Evolutionary conservation across 2,888 invertebrate genomes (phyloP).

Genomic region (Ryuthela nishihirai): DNA sequence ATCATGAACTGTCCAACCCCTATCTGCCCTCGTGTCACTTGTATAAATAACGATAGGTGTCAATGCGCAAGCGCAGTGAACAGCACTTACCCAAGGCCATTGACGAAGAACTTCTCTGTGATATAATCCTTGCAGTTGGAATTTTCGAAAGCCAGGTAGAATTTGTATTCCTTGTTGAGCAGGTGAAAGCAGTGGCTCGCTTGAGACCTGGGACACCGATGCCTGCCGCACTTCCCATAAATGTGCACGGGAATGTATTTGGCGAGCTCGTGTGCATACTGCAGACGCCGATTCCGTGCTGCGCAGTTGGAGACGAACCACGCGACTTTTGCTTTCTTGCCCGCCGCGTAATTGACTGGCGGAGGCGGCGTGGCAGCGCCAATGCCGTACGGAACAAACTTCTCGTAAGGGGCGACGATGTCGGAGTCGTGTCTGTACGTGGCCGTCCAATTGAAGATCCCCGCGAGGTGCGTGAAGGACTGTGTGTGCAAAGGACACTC

Average conservation of each 20-base stretch:
- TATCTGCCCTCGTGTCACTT: no score
- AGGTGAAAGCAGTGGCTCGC: slow-evolving; percentile 80
- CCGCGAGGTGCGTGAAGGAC: slow-evolving; percentile 64
- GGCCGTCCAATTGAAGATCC: slow-evolving; percentile 93
- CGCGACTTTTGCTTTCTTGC: slow-evolving; percentile 64
- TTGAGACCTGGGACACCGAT: slow-evolving; percentile 70
- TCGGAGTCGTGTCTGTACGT: slow-evolving; percentile 93
- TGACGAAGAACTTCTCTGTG: slow-evolving; percentile 94
- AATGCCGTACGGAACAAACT: slow-evolving; percentile 73
- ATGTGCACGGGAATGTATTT: slow-evolving; percentile 86
- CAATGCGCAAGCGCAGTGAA: no score
- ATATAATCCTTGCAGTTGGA: slow-evolving; percentile 94
- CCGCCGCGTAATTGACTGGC: slow-evolving; percentile 39
- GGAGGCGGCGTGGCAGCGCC: not conserved
- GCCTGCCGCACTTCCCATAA: slow-evolving; percentile 81
- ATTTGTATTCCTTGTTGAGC: slow-evolving; percentile 88
- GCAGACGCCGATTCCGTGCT: slow-evolving; percentile 80
- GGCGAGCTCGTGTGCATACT: slow-evolving; percentile 78
- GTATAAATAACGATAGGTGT: not conserved
- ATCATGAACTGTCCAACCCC: no score
- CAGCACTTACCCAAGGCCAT: slow-evolving; percentile 68
- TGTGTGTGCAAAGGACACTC: slow-evolving; percentile 96
- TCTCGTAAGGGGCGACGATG: slow-evolving; percentile 91
- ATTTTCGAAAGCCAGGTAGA: slow-evolving; percentile 94
- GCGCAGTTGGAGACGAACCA: slow-evolving; percentile 99